Conservation (phyloP, 1,140 invertebrate species). For the Liolophura sinensis region DNA sequence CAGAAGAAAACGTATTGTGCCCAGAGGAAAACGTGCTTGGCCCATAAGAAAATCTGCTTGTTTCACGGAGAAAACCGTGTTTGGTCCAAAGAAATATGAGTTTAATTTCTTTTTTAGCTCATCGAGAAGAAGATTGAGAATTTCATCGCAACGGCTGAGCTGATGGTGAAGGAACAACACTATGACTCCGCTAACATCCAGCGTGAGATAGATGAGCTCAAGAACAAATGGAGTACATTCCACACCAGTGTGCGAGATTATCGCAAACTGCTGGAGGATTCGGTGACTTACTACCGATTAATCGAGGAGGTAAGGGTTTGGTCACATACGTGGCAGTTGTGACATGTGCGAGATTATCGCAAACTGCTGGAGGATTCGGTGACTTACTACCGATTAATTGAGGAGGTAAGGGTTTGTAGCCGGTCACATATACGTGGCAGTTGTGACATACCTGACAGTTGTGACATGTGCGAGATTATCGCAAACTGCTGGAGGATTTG, state of each 20-base stretch:
- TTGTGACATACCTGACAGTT: too few relatives aligned
- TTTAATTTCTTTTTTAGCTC: slow-evolving; percentile 57
- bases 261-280: slow-evolving; percentile 64
- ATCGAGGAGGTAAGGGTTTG: slow-evolving; percentile 65
- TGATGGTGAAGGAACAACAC: slow-evolving; percentile 66
- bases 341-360: slow-evolving; percentile 70
- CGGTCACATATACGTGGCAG: too few relatives aligned
- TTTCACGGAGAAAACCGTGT: slow-evolving; percentile 11
- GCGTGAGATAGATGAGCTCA: slow-evolving; percentile 69
- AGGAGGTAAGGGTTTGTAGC: slow-evolving; percentile 68
- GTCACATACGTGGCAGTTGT: too few relatives aligned
- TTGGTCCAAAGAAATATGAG: too few relatives aligned
- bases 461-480: too few relatives aligned
- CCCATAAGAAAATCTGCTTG: too few relatives aligned
- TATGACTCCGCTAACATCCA: slow-evolving; percentile 62
- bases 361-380: slow-evolving; percentile 63
- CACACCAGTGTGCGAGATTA: slow-evolving; percentile 71
- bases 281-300: slow-evolving; percentile 64
- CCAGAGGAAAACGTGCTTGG: too few relatives aligned
- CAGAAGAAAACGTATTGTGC: too few relatives aligned
- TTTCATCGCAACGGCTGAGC: slow-evolving; percentile 73
- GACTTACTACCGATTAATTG: slow-evolving; percentile 64
- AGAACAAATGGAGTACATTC: slow-evolving; percentile 74
- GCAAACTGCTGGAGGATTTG: too few relatives aligned
- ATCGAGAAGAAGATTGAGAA: slow-evolving; percentile 74